Conservation (phyloP, 2,888 invertebrate genomes). For the Nudaria mundana region DNA sequence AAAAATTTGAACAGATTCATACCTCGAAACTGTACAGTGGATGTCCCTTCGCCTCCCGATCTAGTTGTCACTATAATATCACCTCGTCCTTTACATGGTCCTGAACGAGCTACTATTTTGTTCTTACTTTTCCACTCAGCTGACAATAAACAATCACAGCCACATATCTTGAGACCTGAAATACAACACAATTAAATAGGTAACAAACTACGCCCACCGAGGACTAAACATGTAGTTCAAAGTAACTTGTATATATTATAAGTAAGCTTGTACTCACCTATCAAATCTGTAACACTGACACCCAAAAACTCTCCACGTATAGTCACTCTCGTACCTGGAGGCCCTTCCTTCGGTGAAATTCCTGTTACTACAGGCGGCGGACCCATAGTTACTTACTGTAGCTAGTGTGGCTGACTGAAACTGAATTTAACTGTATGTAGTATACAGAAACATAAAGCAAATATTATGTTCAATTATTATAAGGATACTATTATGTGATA, state of each 20-base stretch:
- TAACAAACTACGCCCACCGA: conserved; percentile 20
- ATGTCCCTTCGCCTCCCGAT: conserved; percentile 93
- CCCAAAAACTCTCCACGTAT: conserved; percentile 98
- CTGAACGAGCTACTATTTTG: conserved; percentile 97
- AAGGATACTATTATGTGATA: too few species aligned
- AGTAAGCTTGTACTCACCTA: conserved; percentile 84
- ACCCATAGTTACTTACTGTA: conserved; percentile 79
- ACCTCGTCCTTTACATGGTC: conserved; percentile 94
- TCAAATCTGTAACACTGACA: conserved; percentile 89
- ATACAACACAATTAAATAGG: neutral
- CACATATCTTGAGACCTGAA: conserved; percentile 95
- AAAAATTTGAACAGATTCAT: conserved; percentile 8
- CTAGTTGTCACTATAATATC: conserved; percentile 95
- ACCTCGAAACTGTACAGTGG: conserved; percentile 94
- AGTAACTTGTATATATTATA: too few species aligned
- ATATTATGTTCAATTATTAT: too few species aligned
- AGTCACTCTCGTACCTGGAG: conserved; percentile 96
- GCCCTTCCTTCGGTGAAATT: conserved; percentile 98
- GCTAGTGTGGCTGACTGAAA: too few species aligned
- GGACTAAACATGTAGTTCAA: too few species aligned
- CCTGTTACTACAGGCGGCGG: conserved; percentile 96
- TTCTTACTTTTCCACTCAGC: conserved; percentile 99
- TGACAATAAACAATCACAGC: conserved; percentile 95
- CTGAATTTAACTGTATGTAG: too few species aligned
- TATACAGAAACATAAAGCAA: too few species aligned